Base-by-base conservation (phyloP, 2,888 invertebrate species). In the Agrochola circellaris region DNA sequence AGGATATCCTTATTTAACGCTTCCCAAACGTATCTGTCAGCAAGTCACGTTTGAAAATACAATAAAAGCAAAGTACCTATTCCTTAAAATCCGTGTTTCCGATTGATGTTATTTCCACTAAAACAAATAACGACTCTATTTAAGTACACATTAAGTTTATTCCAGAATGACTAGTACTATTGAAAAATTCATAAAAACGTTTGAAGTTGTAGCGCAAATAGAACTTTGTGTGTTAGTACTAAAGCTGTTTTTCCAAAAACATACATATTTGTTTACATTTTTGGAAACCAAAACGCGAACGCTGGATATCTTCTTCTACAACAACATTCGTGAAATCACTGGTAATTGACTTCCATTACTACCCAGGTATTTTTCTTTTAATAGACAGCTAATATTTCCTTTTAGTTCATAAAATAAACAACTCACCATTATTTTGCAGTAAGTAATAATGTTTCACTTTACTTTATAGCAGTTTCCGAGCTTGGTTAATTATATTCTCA, bases 361-460 rank as follows among this genome's bases (percentile, higher is more conserved):
- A 38, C 15, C 45, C 13, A 23, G 17, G 26, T 54, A 68, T 13
- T 61, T 54, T 9, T 45, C 13, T 70, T 48, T 64, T 20, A 64
- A n/a, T 6, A 56, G 48, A 56, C 54, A 64, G 62, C n/a, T 79
- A 64, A 34, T 38, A 58, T 56, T 77, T 78, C 17, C n/a, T 71
- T 78, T 77, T 20, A 71, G 71, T 78, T 78, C 51, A 51, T 65
- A 23, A 64, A 72, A 79, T 65, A 42, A 51, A 51, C 45, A 38
- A 30, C 58, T 78, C 79, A 26, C 42, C 42, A 65, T 79, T 79
- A 65, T 51, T 30, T 30, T 30, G 30, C 51, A 51, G 51, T 72
- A 64, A 72, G 15, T 58, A 64, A 42, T 71, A 72, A 79, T 56
- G 15, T 64, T 64, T 64, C 48, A 65, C n/a, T 72, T 58, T 65